phyloP scores from a whole-genome alignment of 2,113 vertebrate genomes.

The Larimichthys polyactis region DNA sequence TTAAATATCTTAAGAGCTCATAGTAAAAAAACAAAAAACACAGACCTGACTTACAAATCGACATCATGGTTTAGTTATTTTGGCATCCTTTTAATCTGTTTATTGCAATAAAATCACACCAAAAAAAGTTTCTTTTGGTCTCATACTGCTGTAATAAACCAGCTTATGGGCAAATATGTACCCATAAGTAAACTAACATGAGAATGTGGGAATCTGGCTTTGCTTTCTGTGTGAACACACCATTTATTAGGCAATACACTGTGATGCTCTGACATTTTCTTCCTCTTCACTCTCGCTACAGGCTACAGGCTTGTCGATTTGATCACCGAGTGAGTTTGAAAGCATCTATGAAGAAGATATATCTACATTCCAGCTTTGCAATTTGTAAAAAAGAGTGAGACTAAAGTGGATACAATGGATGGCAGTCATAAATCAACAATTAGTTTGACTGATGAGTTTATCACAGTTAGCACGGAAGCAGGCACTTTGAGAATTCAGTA shows the following conservation, averaged over 20 bases:
- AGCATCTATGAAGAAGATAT: conserved; percentile 19
- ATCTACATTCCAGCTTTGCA: conserved; percentile 19
- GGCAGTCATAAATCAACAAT: conserved; percentile 36
- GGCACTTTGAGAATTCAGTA: not conserved
- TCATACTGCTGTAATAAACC: too few species aligned
- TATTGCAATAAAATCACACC: too few species aligned
- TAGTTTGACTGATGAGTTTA: conserved; percentile 23
- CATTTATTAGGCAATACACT: not conserved
- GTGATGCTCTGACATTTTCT: conserved; percentile 2
- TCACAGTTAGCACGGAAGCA: not conserved
- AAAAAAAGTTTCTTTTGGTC: too few species aligned
- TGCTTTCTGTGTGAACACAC: too few species aligned
- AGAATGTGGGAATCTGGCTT: too few species aligned
- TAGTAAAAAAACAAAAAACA: too few species aligned
- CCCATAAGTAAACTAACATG: too few species aligned
- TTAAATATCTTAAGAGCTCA: too few species aligned
- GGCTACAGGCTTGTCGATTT: conserved; percentile 1
- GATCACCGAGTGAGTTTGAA: not conserved
- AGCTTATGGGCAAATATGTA: too few species aligned
- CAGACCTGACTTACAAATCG: too few species aligned
- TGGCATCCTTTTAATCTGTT: too few species aligned
- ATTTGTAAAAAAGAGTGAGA: conserved; percentile 17
- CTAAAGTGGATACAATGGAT: conserved; percentile 16
- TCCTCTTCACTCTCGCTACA: not conserved
- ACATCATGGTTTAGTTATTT: too few species aligned